Base-by-base conservation (phyloP, 2,113 vertebrate species). In the Sceloporus tristichus region DNA sequence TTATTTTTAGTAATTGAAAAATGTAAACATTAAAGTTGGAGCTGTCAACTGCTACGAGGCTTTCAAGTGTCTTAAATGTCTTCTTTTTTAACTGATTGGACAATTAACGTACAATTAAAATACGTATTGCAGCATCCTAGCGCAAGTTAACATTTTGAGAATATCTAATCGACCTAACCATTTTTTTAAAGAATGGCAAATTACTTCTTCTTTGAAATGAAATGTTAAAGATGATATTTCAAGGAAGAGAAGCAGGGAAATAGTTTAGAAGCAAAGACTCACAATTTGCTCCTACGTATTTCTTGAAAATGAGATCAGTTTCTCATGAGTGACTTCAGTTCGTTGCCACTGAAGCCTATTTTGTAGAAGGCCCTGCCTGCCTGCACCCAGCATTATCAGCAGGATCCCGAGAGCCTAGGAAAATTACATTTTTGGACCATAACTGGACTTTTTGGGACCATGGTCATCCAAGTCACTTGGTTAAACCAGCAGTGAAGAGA, bases 1-100 rank as follows among this genome's bases (percentile, higher is more conserved):
- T 88, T 88, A 88, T 83, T 83, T 87, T 88, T 88, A 88, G 73
- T 88, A 84, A 83, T 84, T 88, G 81, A 88, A 88, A 88, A 88
- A 83, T 84, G 81, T 77, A 83, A 88, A 80, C 80, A 88, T 88
- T 88, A 38, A 88, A 54, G 74, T 70, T 56, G 53, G 27, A 76
- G 74, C 62, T 83, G 80, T 68, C 80, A 83, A 40, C 59, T 29
- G 62, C 62, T 88, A 83, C 66, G 65, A 83, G 48, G 74, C 59
- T 68, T 83, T 83, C 80, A 88, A 66, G 71, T 78, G 80, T 77
- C 62, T 76, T 83, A 68, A 65, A 42, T 77, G 86, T 56, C 73
- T 54, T 19, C 5, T 4, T 70, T 62, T 70, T 78, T 77, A 84
- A 88, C n/a, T 88, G 87, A 88, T 88, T 78, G 80, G 87, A 54